Conservation (phyloP, 2,888 invertebrate genomes). For the Drosophila borborema region DNA sequence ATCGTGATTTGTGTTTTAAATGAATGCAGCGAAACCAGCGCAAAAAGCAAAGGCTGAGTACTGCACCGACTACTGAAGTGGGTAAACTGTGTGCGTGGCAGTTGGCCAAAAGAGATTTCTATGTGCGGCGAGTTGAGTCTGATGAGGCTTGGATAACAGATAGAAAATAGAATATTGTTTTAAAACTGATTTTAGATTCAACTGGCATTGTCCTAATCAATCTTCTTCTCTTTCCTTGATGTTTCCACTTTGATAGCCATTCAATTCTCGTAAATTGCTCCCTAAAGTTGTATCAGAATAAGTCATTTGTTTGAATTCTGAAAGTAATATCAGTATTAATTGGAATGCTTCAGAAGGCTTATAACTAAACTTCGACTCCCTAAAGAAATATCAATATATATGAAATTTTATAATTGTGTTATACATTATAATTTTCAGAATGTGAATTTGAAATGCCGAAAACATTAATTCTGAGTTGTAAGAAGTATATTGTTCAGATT, state of each 20-base stretch:
- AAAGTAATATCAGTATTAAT: background rate
- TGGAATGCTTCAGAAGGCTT: no score
- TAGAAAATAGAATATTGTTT: background rate
- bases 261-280: background rate
- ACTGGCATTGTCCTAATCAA: background rate
- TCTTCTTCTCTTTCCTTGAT: background rate
- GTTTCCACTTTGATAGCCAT: background rate
- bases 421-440: no score
- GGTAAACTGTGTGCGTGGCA: constrained; percentile 8
- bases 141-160: background rate
- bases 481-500: no score
- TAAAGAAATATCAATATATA: no score
- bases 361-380: no score
- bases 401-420: no score
- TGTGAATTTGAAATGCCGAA: no score
- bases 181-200: background rate
- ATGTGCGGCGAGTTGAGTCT: background rate
- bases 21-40: constrained; percentile 17
- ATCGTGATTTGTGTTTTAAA: constrained; percentile 78
- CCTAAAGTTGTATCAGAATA: background rate
- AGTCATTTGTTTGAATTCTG: background rate
- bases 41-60: background rate
- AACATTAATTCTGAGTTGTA: no score
- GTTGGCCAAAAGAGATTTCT: background rate
- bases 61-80: background rate